These are phyloP conservation scores for Sarcophaga caerulescens DNA, from an alignment of 2,888 invertebrate species.

Conservation along the genomic window DNA sequence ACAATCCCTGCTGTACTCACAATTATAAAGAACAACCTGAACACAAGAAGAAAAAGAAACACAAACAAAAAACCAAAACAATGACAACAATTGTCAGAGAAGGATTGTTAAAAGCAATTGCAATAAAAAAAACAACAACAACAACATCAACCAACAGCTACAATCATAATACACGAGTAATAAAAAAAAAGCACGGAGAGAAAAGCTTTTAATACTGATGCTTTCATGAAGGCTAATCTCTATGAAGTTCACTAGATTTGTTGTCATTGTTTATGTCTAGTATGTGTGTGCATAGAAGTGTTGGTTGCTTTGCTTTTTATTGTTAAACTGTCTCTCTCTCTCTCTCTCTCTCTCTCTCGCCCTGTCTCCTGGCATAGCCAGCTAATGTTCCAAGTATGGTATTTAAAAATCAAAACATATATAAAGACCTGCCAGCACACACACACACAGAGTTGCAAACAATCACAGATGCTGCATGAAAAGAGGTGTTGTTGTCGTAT, in stretches of 20 bases:
- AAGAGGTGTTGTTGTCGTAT: slow-evolving; percentile 2
- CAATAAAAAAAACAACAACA: not conserved
- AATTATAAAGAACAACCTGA: slow-evolving; percentile 39
- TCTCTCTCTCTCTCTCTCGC: too few relatives aligned
- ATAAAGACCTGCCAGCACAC: slow-evolving; percentile 57
- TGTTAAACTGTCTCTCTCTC: too few relatives aligned
- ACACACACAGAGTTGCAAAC: slow-evolving; percentile 37
- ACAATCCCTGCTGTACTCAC: slow-evolving; percentile 22
- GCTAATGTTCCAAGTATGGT: slow-evolving; percentile 28
- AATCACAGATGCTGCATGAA: slow-evolving; percentile 33
- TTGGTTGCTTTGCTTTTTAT: slow-evolving; percentile 7
- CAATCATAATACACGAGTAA: slow-evolving; percentile 47
- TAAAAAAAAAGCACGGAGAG: slow-evolving; percentile 47
- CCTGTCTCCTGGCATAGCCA: too few relatives aligned
- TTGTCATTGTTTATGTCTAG: slow-evolving; percentile 73
- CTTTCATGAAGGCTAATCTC: slow-evolving; percentile 81
- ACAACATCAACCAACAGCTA: slow-evolving; percentile 69
- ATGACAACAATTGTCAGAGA: slow-evolving; percentile 24
- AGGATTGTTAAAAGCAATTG: slow-evolving; percentile 8
- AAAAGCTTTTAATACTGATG: slow-evolving; percentile 81
- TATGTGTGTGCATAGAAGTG: not conserved
- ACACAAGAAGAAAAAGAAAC: slow-evolving; percentile 38
- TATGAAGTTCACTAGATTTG: slow-evolving; percentile 80
- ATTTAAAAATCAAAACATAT: slow-evolving; percentile 61
- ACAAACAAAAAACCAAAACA: slow-evolving; percentile 20